Percentiles rank a stretch among this genome's conserved stretches.
Conservation (phyloP, 2,797 vertebrate genomes). For the Sciurus vulgaris region DNA sequence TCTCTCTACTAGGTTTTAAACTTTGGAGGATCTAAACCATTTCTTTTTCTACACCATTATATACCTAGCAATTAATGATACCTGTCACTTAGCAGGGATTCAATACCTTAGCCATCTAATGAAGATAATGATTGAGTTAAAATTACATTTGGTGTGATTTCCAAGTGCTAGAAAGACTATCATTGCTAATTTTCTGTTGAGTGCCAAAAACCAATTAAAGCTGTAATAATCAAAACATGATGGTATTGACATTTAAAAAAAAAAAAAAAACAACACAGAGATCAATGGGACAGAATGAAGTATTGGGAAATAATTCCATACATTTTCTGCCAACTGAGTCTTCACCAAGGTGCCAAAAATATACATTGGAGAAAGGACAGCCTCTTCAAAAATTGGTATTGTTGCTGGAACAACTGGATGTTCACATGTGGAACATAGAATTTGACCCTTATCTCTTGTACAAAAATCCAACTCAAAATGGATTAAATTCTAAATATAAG, state of each 20-base stretch:
- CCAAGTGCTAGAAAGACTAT: background rate
- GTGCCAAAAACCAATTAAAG: background rate
- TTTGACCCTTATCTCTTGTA: background rate
- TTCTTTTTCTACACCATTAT: background rate
- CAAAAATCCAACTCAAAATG: background rate
- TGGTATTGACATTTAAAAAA: background rate
- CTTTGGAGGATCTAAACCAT: background rate
- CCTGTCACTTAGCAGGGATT: background rate
- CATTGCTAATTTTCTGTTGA: background rate
- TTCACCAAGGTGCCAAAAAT: background rate
- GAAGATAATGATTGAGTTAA: background rate
- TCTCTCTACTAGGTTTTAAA: background rate
- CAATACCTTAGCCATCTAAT: background rate
- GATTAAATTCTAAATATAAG: background rate
- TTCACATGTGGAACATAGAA: background rate
- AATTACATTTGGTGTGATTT: background rate
- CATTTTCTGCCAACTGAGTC: background rate
- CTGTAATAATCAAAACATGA: background rate
- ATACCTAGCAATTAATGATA: background rate
- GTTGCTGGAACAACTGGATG: background rate
- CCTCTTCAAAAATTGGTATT: background rate
- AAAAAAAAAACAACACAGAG: background rate
- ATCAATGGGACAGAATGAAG: background rate
- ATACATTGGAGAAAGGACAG: background rate
- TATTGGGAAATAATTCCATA: background rate